Percentiles rank a stretch among this genome's conserved stretches.
These are phyloP conservation scores for Antechinus stuartii DNA, from an alignment of 2,113 vertebrate genomes.

Conservation along the genomic window DNA sequence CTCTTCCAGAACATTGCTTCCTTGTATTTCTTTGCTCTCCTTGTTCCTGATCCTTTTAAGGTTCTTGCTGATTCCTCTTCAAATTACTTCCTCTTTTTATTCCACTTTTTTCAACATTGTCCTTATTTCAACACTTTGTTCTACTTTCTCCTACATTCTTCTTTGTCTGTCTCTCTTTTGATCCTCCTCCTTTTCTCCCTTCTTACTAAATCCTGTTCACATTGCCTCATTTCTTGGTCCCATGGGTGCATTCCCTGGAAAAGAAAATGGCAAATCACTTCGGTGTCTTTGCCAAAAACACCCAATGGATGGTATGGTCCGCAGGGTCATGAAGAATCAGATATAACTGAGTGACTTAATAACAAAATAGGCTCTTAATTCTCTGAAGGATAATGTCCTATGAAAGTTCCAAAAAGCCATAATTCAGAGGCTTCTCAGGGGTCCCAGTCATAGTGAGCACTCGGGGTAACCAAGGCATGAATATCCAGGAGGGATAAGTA, in stretches of 20 bases:
- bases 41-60: background rate
- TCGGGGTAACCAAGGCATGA: background rate
- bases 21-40: background rate
- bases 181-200: background rate
- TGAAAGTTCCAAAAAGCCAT: background rate
- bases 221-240: background rate
- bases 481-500: background rate
- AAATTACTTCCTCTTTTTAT: background rate
- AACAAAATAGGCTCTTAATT: background rate
- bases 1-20: constrained; percentile 29
- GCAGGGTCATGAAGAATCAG: background rate
- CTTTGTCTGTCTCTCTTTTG: background rate
- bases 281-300: background rate
- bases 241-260: background rate
- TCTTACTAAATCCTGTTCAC: background rate
- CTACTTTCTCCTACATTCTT: background rate
- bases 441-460: background rate
- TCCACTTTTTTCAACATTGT: background rate
- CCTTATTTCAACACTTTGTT: background rate
- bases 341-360: background rate
- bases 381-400: background rate
- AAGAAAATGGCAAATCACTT: background rate
- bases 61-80: background rate
- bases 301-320: background rate
- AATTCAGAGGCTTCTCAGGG: background rate